Evolutionary conservation across 1,140 invertebrate species (phyloP).

Genomic region (Leptoteleia sp.): DNA sequence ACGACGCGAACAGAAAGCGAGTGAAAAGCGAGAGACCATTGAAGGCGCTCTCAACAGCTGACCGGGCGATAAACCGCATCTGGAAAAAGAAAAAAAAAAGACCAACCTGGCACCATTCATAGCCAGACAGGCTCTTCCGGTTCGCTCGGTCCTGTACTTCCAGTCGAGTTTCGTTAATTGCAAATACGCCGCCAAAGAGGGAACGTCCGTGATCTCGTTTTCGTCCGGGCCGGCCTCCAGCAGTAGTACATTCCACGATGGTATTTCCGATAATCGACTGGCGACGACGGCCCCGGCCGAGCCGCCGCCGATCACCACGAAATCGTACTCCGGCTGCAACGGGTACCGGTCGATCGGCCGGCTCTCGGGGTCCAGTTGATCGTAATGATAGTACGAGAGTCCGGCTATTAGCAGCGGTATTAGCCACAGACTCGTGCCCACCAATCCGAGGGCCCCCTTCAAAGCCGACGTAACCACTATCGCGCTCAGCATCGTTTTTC

Average conservation of each 20-base stretch:
- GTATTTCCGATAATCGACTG: slow-evolving; percentile 91
- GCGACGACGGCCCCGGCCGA: slow-evolving; percentile 96
- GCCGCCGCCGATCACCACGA: slow-evolving; percentile 93
- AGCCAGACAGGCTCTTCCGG: slow-evolving; percentile 89
- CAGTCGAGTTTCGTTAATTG: slow-evolving; percentile 94
- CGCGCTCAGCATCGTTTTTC: slow-evolving; percentile 86
- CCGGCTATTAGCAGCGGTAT: slow-evolving; percentile 90
- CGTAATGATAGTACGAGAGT: slow-evolving; percentile 90
- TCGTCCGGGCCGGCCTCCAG: slow-evolving; percentile 96
- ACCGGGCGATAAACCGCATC: slow-evolving; percentile 6
- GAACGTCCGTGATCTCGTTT: slow-evolving; percentile 94
- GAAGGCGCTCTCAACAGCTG: slow-evolving; percentile 3
- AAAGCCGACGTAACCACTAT: slow-evolving; percentile 87
- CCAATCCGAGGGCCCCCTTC: slow-evolving; percentile 87
- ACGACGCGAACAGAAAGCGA: slow-evolving; percentile 32
- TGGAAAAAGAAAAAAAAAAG: slow-evolving; percentile 30
- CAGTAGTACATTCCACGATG: slow-evolving; percentile 90
- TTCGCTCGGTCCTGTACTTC: slow-evolving; percentile 95
- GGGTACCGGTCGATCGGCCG: slow-evolving; percentile 83
- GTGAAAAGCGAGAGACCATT: slow-evolving; percentile 25
- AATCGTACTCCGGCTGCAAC: slow-evolving; percentile 88
- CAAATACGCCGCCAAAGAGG: slow-evolving; percentile 91
- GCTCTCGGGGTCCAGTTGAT: slow-evolving; percentile 89
- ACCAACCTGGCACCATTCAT: slow-evolving; percentile 83
- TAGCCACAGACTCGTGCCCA: slow-evolving; percentile 89